phyloP scores from a whole-genome alignment of 2,797 vertebrate species.

The Pterois miles region DNA sequence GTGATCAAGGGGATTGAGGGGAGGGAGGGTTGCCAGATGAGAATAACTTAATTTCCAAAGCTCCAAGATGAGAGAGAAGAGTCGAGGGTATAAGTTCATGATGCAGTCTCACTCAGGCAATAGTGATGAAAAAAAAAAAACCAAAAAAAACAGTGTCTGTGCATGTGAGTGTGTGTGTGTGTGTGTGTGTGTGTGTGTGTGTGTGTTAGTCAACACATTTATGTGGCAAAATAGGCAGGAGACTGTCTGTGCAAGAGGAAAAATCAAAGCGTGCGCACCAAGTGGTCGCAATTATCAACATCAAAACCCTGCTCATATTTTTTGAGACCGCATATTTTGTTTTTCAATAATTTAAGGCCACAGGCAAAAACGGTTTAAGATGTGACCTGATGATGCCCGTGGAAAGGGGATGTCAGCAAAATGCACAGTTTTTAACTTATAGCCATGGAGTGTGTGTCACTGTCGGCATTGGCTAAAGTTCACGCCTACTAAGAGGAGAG shows the following conservation, averaged over 20 bases:
- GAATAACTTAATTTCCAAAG: conserved; percentile 97
- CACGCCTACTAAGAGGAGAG: not conserved
- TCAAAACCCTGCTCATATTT: conserved; percentile 46
- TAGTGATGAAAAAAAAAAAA: conserved; percentile 7
- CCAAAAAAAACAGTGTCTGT: conserved; percentile 26
- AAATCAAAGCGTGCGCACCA: conserved; percentile 4
- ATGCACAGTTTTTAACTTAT: not conserved
- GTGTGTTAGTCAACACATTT: not conserved
- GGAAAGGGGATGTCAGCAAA: not conserved
- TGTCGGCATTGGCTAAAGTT: conserved; percentile 17
- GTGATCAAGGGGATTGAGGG: conserved; percentile 86
- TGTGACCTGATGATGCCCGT: conserved; percentile 10
- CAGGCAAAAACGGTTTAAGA: conserved; percentile 16
- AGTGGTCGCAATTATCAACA: conserved; percentile 53
- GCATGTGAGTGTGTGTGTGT: not conserved
- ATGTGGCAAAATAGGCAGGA: conserved; percentile 19
- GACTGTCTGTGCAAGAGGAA: not conserved
- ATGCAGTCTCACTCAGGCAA: conserved; percentile 60
- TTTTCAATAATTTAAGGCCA: conserved; percentile 25
- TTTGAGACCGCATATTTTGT: conserved; percentile 28
- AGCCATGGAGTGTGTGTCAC: not conserved
- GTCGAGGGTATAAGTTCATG: conserved; percentile 76
- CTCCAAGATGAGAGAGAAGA: conserved; percentile 87
- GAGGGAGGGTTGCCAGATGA: conserved; percentile 89
- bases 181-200: not conserved